phyloP scores from a whole-genome alignment of 2,888 invertebrate species.

The Pogonocherus hispidulus region DNA sequence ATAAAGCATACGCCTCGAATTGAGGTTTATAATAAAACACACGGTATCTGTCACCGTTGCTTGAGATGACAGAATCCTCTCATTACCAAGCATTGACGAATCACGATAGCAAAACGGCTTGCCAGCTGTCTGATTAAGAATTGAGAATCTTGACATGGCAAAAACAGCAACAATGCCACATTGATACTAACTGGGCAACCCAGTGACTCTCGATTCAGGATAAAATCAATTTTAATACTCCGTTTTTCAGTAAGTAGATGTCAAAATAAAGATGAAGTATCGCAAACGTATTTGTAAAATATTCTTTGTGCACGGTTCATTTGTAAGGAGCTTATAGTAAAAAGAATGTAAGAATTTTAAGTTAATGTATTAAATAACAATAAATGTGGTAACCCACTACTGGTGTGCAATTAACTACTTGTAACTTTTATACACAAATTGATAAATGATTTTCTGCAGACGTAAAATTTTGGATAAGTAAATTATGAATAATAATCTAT shows the following conservation, averaged over 20 bases:
- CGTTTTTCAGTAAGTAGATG: background rate
- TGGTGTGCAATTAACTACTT: no score
- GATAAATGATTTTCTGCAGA: no score
- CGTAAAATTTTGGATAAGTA: no score
- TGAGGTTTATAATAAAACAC: slow-evolving; percentile 36
- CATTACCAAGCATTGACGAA: slow-evolving; percentile 48
- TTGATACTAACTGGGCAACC: slow-evolving; percentile 41
- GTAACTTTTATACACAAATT: no score
- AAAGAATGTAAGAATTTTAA: no score
- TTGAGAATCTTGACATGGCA: slow-evolving; percentile 42
- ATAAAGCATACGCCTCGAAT: slow-evolving; percentile 38
- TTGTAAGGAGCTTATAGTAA: no score
- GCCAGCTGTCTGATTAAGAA: slow-evolving; percentile 44
- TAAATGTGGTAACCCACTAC: no score
- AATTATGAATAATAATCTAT: no score
- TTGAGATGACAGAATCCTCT: slow-evolving; percentile 48
- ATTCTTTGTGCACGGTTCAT: background rate
- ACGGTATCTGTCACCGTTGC: slow-evolving; percentile 44
- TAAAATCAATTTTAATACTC: slow-evolving; percentile 30
- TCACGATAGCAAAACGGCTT: slow-evolving; percentile 45
- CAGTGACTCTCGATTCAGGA: slow-evolving; percentile 31
- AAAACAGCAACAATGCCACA: slow-evolving; percentile 44
- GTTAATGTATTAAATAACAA: no score
- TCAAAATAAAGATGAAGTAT: background rate
- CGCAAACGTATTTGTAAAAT: background rate